Evolutionary conservation across 2,888 invertebrate genomes (phyloP), one percentile per base, ranked within the genome.

Genomic region (Hydropsyche betteni): DNA sequence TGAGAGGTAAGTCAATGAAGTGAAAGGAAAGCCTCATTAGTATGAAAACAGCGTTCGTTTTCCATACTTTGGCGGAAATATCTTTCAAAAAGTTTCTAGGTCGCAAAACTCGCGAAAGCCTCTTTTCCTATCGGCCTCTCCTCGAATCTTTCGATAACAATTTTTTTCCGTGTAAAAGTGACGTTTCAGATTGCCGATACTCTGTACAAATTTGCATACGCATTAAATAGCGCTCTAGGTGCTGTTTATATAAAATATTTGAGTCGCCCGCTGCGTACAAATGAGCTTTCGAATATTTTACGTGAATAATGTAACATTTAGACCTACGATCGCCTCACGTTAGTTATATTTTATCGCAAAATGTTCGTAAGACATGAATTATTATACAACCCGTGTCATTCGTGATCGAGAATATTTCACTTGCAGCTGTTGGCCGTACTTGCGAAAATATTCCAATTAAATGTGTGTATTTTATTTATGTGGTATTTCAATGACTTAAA

Each of bases 31-130:
- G 64, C 64, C 64, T 64, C 64, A 64, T 64, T 64, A 64, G 64
- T 64, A 64, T 64, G 64, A 70, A 70, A 70, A 70, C 53, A 70
- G 53, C 70, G 70, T 70, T 70, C 52, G 33, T 16, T 53, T 53
- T 52, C 38, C 12, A 24, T 34, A 53, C 51, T n/a, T 16, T 34
- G 55, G 58, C 6, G 36, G 55, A 61, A 72, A 72, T 72, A 61
- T 72, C 58, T 16, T 72, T 72, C 12, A 58, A n/a, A 52, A 72
- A 72, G 55, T 72, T 72, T 72, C 58, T 58, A 52, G 58, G 61
- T 72, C 70, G n/a, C 52, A 53, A 50, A 69, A 50, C 69, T 52
- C 69, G 52, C 33, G 44, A 70, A 70, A 44, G 44, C 64, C 64
- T 33, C 34, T 34, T n/a, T 55, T n/a, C 24, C 24, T 24, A 24